These are phyloP conservation scores for Scrobipalpa atriplicella DNA, from an alignment of 2,888 invertebrate species.

Conservation along the genomic window DNA sequence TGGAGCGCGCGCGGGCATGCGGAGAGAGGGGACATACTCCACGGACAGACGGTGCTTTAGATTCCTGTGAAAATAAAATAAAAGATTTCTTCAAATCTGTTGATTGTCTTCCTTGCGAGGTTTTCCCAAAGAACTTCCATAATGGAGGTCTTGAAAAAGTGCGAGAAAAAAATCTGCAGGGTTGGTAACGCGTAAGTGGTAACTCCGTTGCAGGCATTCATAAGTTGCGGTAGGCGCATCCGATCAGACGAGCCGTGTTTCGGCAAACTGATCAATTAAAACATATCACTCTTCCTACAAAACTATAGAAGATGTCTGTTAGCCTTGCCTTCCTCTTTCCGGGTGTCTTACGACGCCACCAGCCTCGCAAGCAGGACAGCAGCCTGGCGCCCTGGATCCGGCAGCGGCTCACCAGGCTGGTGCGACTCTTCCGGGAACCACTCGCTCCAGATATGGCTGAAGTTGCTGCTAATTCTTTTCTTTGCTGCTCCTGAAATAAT, in stretches of 20 bases:
- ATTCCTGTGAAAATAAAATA: constrained; percentile 47
- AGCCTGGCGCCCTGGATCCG: constrained; percentile 65
- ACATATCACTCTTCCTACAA: too few relatives aligned
- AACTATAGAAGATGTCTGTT: too few relatives aligned
- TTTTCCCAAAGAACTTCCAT: too few relatives aligned
- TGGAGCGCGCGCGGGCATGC: constrained; percentile 60
- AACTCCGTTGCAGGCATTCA: too few relatives aligned
- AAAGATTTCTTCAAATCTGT: not conserved
- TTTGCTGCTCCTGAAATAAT: constrained; percentile 34
- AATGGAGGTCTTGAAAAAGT: too few relatives aligned
- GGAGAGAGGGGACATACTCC: constrained; percentile 64
- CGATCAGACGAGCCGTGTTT: too few relatives aligned
- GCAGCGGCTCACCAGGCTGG: constrained; percentile 58
- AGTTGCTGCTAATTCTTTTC: constrained; percentile 46
- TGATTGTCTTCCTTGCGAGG: not conserved
- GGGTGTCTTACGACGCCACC: constrained; percentile 68
- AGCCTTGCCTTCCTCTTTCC: constrained; percentile 59
- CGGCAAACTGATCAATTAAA: too few relatives aligned
- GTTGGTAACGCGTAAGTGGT: too few relatives aligned
- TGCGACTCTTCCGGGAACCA: constrained; percentile 54
- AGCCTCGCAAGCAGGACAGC: constrained; percentile 65
- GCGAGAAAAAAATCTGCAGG: too few relatives aligned
- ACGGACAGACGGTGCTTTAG: constrained; percentile 45
- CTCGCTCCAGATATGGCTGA: constrained; percentile 51
- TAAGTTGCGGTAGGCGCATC: too few relatives aligned